These are phyloP conservation scores for Physocephala rufipes DNA, from an alignment of 2,888 invertebrate species.

Conservation along the genomic window DNA sequence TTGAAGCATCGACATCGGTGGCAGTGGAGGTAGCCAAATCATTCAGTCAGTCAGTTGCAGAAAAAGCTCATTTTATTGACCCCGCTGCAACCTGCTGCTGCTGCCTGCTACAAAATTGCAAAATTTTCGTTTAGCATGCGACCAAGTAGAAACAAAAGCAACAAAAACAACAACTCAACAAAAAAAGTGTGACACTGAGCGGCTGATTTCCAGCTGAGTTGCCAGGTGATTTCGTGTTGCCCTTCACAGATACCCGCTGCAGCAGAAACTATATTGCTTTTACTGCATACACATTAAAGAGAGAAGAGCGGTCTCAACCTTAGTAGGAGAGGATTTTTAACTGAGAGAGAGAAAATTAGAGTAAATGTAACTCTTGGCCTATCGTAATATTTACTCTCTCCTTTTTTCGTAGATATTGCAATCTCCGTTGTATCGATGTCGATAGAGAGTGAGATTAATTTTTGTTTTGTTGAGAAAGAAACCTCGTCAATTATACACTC, in stretches of 20 bases:
- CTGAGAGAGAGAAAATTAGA: background rate
- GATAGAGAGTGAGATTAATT: too few species aligned
- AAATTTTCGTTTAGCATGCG: conserved; percentile 3
- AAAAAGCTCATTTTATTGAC: conserved; percentile 12
- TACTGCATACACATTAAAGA: background rate
- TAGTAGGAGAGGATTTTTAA: background rate
- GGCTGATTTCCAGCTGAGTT: conserved; percentile 65
- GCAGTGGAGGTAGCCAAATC: conserved; percentile 3
- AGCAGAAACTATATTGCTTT: background rate
- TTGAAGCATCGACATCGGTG: background rate
- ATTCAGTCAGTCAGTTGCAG: conserved; percentile 2
- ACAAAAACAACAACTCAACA: background rate
- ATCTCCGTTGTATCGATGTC: too few species aligned
- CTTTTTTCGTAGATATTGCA: background rate
- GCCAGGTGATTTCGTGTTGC: conserved; percentile 54
- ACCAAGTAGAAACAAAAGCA: background rate
- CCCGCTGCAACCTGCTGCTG: background rate
- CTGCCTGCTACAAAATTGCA: background rate
- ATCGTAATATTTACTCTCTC: background rate
- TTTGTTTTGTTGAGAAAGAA: too few species aligned
- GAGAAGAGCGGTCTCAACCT: background rate
- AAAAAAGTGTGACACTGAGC: conserved; percentile 46
- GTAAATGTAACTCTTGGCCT: background rate
- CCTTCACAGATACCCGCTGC: conserved; percentile 37
- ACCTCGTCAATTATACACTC: too few species aligned